Base-by-base conservation (phyloP, 2,113 vertebrate genomes). In the Asarcornis scutulata region DNA sequence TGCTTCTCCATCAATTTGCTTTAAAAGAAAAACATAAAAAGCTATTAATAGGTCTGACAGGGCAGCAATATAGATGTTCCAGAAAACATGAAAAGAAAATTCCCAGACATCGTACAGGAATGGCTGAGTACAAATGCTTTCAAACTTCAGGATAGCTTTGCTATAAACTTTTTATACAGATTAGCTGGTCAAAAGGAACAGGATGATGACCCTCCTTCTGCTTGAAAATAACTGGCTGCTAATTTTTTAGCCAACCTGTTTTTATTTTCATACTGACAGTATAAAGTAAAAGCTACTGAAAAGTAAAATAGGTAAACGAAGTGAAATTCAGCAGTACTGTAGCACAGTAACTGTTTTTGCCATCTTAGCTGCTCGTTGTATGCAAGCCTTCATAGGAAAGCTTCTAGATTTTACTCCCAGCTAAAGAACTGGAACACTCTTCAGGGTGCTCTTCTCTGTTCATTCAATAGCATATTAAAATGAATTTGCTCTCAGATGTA, bases 1-100 rank as follows among this genome's bases (percentile, higher is more conserved):
- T 34, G 98, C 98, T 98, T 99, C 98, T 91, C 98, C 98, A 56
- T 99, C 98, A 78, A 99, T 99, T 98, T 99, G 98, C 98, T 99
- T 83, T 62, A 87, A 96, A 96, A 97, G 76, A 42, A 93, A 95
- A 85, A 94, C 46, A 95, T 73, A 91, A 56, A 89, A n/a, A 82
- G 58, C 42, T 58, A 38, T 95, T 82, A 91, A 80, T 90, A 93
- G 75, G 56, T 80, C 21, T 46, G 63, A 88, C 25, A 55, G 14
- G 53, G 32, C 38, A 34, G 23, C 46, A 32, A 16, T 40, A 64
- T 8, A 90, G 81, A 56, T 10, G 40, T 16, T 95, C 83, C 83
- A 59, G 29, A 80, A 85, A 85, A 69, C 68, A 55, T 21, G 42
- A 78, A 73, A 80, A 90, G 53, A 68, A 75, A 84, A 82, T 59